phyloP scores from a whole-genome alignment of 2,888 invertebrate species.

The Leptopilina syphax region DNA sequence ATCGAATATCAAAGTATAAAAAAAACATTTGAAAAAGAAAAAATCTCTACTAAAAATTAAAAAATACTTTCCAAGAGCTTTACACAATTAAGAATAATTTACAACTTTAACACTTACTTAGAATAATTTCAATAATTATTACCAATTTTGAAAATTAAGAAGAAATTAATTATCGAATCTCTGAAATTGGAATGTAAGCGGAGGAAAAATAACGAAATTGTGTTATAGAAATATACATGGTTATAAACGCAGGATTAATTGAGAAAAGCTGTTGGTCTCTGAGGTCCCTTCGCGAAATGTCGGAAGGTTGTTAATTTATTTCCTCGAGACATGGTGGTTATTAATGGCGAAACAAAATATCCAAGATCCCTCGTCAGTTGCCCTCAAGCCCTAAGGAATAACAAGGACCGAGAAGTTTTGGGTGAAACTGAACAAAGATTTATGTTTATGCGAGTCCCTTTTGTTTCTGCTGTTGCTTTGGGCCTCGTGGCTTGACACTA shows the following conservation, averaged over 20 bases:
- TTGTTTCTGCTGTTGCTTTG: not conserved
- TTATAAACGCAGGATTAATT: constrained; percentile 66
- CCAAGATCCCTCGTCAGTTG: constrained; percentile 54
- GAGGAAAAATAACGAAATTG: no score
- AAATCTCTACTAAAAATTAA: no score
- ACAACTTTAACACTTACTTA: no score
- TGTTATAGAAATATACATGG: no score
- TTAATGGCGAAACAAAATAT: constrained; percentile 60
- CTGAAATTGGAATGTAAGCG: no score
- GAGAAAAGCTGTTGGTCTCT: constrained; percentile 67
- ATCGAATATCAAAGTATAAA: not conserved
- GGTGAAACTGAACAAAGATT: constrained; percentile 55
- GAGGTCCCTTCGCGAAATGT: constrained; percentile 47
- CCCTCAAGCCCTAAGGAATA: constrained; percentile 57
- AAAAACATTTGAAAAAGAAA: not conserved
- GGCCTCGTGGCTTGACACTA: constrained; percentile 21
- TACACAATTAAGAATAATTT: no score
- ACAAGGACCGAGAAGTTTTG: constrained; percentile 58
- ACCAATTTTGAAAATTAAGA: no score
- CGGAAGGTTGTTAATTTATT: constrained; percentile 55
- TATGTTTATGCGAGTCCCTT: constrained; percentile 45
- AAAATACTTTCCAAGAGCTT: no score
- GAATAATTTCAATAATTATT: no score
- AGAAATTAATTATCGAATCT: no score
- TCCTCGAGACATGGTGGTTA: constrained; percentile 56